These are phyloP conservation scores for Pogonomyrmex barbatus DNA, from an alignment of 1,140 invertebrate species.

Conservation along the genomic window DNA sequence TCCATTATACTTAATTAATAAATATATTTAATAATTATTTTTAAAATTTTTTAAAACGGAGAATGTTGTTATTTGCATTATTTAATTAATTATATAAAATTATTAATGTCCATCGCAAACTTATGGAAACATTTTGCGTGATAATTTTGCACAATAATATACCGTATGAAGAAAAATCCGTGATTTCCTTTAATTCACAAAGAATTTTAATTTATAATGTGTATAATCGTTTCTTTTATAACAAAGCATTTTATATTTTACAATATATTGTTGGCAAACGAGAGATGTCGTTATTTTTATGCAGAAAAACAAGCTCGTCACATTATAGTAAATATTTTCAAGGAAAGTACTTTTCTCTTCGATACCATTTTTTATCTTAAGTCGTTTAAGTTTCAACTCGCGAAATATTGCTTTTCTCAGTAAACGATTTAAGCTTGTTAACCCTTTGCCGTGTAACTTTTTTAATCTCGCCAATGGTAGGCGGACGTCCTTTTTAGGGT, in stretches of 20 bases:
- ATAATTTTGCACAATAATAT: constrained; percentile 32
- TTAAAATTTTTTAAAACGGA: background rate
- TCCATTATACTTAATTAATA: background rate
- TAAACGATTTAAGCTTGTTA: constrained; percentile 55
- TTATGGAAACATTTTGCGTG: constrained; percentile 15
- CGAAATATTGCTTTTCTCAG: constrained; percentile 44
- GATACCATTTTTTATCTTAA: constrained; percentile 17
- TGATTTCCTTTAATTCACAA: background rate
- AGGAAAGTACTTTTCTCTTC: background rate
- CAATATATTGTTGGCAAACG: background rate
- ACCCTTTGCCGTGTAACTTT: constrained; percentile 50
- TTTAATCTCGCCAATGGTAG: constrained; percentile 48
- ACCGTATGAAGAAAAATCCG: background rate
- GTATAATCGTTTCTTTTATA: constrained; percentile 18
- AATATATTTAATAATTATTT: background rate
- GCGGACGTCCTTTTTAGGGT: constrained; percentile 18
- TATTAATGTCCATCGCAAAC: background rate
- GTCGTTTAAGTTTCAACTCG: constrained; percentile 34
- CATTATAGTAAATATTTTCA: constrained; percentile 39
- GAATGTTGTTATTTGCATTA: background rate
- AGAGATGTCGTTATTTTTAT: background rate
- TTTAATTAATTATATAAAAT: constrained; percentile 11
- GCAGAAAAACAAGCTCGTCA: background rate
- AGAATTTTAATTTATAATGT: constrained; percentile 38
- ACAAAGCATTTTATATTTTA: constrained; percentile 1